These are phyloP conservation scores for Cinclus cinclus DNA, from an alignment of 2,113 vertebrate genomes.

Conservation along the genomic window DNA sequence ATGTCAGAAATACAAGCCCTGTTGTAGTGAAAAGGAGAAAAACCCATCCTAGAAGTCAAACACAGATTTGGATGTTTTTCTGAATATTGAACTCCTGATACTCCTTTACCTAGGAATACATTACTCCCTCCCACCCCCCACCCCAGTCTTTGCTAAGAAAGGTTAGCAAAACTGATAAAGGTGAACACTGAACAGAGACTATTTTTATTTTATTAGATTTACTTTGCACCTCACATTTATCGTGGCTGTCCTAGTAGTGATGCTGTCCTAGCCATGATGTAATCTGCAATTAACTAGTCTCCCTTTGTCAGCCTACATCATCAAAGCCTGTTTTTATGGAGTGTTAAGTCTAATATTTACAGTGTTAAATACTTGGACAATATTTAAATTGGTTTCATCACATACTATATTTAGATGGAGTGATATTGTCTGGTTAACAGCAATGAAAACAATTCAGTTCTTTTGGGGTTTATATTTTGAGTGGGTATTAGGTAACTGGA, in stretches of 20 bases:
- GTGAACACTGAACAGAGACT: constrained; percentile 34
- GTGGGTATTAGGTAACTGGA: constrained; percentile 66
- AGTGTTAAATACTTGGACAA: constrained; percentile 68
- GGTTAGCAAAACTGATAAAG: constrained; percentile 46
- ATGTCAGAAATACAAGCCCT: not conserved
- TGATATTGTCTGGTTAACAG: constrained; percentile 69
- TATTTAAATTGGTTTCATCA: constrained; percentile 72
- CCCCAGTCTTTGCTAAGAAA: not conserved
- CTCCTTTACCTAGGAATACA: not conserved
- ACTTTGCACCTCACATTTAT: constrained; percentile 61
- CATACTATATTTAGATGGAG: constrained; percentile 66
- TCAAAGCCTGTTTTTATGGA: constrained; percentile 65
- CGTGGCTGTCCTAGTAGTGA: constrained; percentile 36
- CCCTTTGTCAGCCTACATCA: constrained; percentile 69
- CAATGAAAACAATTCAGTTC: constrained; percentile 63
- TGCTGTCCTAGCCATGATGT: constrained; percentile 66
- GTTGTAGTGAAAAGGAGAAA: not conserved
- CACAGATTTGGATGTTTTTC: not conserved
- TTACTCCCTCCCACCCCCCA: not conserved
- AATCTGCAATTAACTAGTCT: constrained; percentile 72
- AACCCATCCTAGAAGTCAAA: not conserved
- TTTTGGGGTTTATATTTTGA: constrained; percentile 63
- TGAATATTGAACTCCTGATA: not conserved
- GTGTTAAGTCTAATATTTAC: constrained; percentile 71
- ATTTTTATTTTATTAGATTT: constrained; percentile 56